Base-by-base conservation (phyloP, 2,888 invertebrate species). In the Apodemia mormo region DNA sequence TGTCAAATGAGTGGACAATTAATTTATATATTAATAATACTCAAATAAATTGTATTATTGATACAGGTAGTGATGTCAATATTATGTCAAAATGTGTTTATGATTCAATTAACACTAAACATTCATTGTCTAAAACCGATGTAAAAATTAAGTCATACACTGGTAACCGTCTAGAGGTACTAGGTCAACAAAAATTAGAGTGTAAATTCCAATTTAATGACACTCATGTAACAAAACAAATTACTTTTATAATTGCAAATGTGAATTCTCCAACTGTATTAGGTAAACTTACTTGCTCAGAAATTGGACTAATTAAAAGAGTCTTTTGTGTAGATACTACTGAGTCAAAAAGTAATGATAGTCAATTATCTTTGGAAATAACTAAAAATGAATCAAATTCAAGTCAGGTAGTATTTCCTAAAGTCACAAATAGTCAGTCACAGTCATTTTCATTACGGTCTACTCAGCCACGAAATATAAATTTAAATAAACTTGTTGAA, bases 51-150 rank as follows among this genome's bases (percentile, higher is more conserved):
- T 76, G 71, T 73, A 71, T 73, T 43, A 70, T 75, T 69, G 73
- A 66, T 45, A 66, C 66, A 22, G 72, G 73, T 6, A 72, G 73
- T 73, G 74, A 75, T 71, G 72, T 70, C 33, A 76, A 74, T 70
- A 73, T 76, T 56, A 73, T 74, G 74, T 73, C 76, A 65, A 71
- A 70, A 74, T 71, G 64, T 69, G 49, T 66, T 65, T 74, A 71
- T 67, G 69, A 73, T 67, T 73, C 70, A 70, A 22, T 22, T 22
- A 22, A 22, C 22, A 22, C 22, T 22, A 22, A 22, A 22, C 22
- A 22, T 22, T 22, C 70, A 74, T 67, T 69, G 70, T 45, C 40
- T 66, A 67, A 70, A 72, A 68, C 66, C 70, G 64, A 71, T 70
- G 67, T 65, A 65, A 65, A 65, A 65, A 65, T 65, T 40, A 65